phyloP scores from a whole-genome alignment of 2,113 vertebrate species.

The Mugil cephalus region DNA sequence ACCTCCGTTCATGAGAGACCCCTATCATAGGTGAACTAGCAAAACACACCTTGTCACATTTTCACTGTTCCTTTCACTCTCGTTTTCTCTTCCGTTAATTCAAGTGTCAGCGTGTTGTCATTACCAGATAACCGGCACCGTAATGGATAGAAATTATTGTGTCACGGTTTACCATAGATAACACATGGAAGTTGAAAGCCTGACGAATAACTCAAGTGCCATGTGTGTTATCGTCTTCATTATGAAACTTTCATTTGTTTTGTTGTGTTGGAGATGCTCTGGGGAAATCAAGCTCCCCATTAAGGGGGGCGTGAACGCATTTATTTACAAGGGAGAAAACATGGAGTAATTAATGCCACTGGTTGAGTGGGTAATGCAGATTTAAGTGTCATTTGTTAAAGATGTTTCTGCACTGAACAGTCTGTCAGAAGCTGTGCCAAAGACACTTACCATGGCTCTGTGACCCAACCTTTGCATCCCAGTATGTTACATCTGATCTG shows the following conservation, averaged over 20 bases:
- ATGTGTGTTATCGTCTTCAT: conserved; percentile 37
- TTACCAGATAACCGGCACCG: conserved; percentile 8
- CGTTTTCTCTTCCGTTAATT: conserved; percentile 9
- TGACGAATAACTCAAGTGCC: conserved; percentile 33
- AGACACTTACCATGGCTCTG: not conserved
- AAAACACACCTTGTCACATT: conserved; percentile 27
- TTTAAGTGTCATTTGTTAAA: conserved; percentile 47
- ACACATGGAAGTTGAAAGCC: conserved; percentile 13
- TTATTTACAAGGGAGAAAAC: conserved; percentile 49
- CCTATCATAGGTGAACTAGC: not conserved
- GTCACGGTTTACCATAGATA: conserved; percentile 9
- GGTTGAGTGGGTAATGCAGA: conserved; percentile 36
- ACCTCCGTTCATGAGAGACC: not conserved
- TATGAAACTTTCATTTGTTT: conserved; percentile 66
- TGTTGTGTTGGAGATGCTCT: conserved; percentile 46
- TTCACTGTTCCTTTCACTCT: conserved; percentile 2
- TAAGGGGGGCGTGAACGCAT: conserved; percentile 37
- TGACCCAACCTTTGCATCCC: not conserved
- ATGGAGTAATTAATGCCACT: conserved; percentile 53
- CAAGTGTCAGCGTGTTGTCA: conserved; percentile 20
- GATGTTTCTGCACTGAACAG: conserved; percentile 26
- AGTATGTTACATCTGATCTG: too few species aligned
- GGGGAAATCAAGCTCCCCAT: conserved; percentile 69
- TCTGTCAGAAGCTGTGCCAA: not conserved
- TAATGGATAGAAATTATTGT: conserved; percentile 27